phyloP scores from a whole-genome alignment of 2,888 invertebrate genomes.

The Hermaeophaga mercurialis region DNA sequence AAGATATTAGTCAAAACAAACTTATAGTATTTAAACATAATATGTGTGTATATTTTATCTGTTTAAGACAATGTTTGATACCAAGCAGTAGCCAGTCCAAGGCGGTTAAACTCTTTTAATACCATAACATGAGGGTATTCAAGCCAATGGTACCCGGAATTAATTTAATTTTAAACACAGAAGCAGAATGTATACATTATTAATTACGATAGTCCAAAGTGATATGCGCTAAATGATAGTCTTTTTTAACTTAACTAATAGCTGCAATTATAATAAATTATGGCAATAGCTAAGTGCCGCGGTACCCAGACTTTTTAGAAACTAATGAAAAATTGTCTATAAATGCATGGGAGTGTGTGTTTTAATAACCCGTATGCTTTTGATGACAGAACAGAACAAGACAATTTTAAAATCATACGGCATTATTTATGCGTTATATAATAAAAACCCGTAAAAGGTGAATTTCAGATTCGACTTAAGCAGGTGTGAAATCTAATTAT shows the following conservation, averaged over 20 bases:
- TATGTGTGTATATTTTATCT: too few relatives aligned
- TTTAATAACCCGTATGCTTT: constrained; percentile 6
- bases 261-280: constrained; percentile 2
- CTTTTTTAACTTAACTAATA: constrained; percentile 5
- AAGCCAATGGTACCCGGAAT: background rate
- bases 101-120: constrained; percentile 5
- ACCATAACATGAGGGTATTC: constrained; percentile 5
- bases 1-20: too few relatives aligned
- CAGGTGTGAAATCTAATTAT: too few relatives aligned
- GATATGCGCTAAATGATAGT: background rate
- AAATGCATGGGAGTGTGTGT: background rate
- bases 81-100: constrained; percentile 5
- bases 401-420: too few relatives aligned
- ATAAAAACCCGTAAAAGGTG: too few relatives aligned
- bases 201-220: constrained; percentile 4
- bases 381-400: too few relatives aligned
- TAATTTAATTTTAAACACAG: constrained; percentile 7
- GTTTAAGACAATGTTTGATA: too few relatives aligned
- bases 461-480: too few relatives aligned
- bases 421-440: too few relatives aligned
- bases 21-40: too few relatives aligned
- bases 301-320: background rate
- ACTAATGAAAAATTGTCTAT: background rate
- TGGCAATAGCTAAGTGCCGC: background rate
- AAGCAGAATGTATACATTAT: constrained; percentile 1